These are phyloP conservation scores for Sinelater perroti DNA, from an alignment of 2,888 invertebrate species.

Conservation along the genomic window DNA sequence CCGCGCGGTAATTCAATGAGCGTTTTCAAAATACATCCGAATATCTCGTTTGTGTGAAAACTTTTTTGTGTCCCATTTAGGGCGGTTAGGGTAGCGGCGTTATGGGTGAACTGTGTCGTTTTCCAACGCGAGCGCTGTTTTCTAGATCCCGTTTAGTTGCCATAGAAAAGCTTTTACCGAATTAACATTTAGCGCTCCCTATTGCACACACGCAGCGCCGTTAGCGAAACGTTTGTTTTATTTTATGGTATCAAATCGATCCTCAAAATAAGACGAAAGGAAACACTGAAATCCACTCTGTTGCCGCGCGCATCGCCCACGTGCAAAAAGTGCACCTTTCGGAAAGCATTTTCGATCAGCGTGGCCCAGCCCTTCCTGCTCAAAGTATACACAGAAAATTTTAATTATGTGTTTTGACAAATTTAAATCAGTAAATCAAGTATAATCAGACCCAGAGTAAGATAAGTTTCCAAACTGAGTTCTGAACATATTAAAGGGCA, in stretches of 20 bases:
- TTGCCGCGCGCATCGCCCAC: conserved; percentile 16
- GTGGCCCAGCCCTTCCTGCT: no score
- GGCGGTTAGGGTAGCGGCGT: conserved; percentile 43
- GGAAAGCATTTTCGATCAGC: background rate
- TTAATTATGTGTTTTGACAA: no score
- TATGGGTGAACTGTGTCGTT: conserved; percentile 50
- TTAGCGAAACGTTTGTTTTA: conserved; percentile 40
- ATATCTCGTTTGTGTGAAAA: conserved; percentile 54
- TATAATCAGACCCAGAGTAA: no score
- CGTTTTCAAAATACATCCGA: conserved; percentile 42
- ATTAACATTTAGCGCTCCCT: conserved; percentile 55
- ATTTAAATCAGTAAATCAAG: no score
- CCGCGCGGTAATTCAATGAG: conserved; percentile 37
- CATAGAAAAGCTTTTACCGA: conserved; percentile 60
- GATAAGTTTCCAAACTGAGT: no score
- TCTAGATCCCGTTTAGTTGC: conserved; percentile 54
- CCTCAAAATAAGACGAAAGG: conserved; percentile 36
- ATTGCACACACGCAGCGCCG: conserved; percentile 38
- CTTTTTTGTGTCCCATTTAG: conserved; percentile 51
- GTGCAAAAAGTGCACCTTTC: conserved; percentile 5
- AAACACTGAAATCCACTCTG: conserved; percentile 36
- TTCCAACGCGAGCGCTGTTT: conserved; percentile 51
- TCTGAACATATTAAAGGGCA: no score
- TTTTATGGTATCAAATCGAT: conserved; percentile 45
- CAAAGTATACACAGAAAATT: no score